A percentile compares a stretch with the other conserved stretches of the same genome.
These are phyloP conservation scores for Sebastolobus altivelis DNA, from an alignment of 2,797 vertebrate genomes.

Conservation along the genomic window DNA sequence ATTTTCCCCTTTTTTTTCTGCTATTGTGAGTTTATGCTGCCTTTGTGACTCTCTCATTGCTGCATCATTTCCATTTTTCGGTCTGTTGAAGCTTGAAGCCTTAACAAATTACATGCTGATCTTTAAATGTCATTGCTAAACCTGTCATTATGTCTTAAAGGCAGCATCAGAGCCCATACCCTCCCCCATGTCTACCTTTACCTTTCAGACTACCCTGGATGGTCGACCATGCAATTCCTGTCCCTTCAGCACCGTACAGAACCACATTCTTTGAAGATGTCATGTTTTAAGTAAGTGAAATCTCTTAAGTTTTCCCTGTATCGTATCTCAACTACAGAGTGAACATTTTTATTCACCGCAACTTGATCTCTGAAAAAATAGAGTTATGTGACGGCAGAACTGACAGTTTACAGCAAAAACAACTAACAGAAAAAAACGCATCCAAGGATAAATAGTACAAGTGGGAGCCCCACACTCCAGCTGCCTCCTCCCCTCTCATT, in stretches of 20 bases:
- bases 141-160: conserved; percentile 7
- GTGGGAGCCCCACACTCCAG: neutral
- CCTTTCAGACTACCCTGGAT: neutral
- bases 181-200: neutral
- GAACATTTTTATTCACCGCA: conserved; percentile 7
- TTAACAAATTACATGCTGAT: neutral
- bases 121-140: conserved; percentile 23
- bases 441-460: neutral
- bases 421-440: neutral
- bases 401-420: conserved; percentile 15
- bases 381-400: neutral
- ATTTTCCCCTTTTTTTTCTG: neutral
- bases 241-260: neutral
- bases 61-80: neutral
- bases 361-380: neutral
- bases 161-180: neutral
- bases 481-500: neutral
- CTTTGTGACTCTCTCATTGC: neutral
- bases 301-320: neutral
- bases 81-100: neutral
- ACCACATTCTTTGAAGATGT: neutral
- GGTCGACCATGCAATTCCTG: no score
- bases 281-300: conserved; percentile 5
- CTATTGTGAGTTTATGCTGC: neutral
- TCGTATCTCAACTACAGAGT: neutral